Percentiles rank a stretch among this genome's conserved stretches.
Evolutionary conservation across 2,888 invertebrate genomes (phyloP).

Genomic region (Quadroppia sp.): DNA sequence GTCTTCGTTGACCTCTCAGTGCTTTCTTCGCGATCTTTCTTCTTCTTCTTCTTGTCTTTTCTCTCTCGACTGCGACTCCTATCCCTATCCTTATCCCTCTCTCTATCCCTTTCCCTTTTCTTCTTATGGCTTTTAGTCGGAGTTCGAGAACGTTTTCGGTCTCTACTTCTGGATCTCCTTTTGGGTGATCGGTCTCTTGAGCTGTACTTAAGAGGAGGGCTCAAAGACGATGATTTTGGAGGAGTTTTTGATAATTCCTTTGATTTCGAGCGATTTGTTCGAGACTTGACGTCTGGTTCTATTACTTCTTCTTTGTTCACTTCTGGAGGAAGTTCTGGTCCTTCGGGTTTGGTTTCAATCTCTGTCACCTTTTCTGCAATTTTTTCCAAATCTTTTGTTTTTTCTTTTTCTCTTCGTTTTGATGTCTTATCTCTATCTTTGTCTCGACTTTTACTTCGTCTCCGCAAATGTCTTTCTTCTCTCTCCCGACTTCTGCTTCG

Average conservation of each 20-base stretch:
- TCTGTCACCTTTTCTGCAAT: not conserved
- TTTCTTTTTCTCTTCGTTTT: conserved; percentile 17
- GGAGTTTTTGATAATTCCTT: conserved; percentile 9
- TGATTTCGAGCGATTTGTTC: not conserved
- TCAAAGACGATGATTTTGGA: not conserved
- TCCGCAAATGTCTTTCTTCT: conserved; percentile 46
- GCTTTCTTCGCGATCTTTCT: not conserved
- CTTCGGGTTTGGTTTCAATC: conserved; percentile 34
- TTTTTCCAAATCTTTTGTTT: conserved; percentile 34
- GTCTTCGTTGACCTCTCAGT: not conserved
- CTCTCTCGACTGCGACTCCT: not conserved
- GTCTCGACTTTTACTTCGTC: conserved; percentile 14
- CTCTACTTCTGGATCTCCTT: conserved; percentile 34
- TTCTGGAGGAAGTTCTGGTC: conserved; percentile 41
- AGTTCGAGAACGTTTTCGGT: conserved; percentile 1
- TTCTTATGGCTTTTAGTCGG: conserved; percentile 19
- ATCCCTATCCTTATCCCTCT: not conserved
- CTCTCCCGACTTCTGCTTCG: conserved; percentile 57
- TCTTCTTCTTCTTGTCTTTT: conserved; percentile 8
- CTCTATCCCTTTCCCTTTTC: not conserved
- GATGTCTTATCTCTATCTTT: conserved; percentile 30
- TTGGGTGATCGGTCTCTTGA: conserved; percentile 7
- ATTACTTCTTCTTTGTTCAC: not conserved
- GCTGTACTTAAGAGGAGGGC: conserved; percentile 2
- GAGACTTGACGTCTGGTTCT: not conserved